Evolutionary conservation across 2,888 invertebrate species (phyloP), one percentile per base, ranked within the genome.

Genomic region (Drosophila subsilvestris): DNA sequence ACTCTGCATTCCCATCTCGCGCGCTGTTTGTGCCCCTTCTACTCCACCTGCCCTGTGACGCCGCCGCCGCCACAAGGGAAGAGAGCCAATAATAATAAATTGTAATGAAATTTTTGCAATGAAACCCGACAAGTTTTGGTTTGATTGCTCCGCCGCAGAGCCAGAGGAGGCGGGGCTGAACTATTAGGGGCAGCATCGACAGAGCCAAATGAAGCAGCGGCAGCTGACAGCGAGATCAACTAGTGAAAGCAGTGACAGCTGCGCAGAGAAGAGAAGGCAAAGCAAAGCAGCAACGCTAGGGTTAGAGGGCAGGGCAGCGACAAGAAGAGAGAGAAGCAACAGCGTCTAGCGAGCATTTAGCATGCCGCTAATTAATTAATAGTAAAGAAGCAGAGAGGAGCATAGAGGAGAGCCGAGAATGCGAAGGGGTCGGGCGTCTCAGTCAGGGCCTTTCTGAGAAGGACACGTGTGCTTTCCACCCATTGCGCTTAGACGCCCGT

Each of bases 101-200:
- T 74, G 77, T 82, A 83, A 84, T 86, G 70, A 78, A 87, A 86
- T 84, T 79, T 86, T 80, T 67, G 70, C 74, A 74, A 77, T 74
- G 81, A 88, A 83, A 84, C 83, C 83, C 85, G 87, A 84, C 69
- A 83, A 83, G 83, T 83, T 71, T 88, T 72, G 76, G 80, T 86
- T 83, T 87, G 78, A 88, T 80, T 86, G 75, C 69, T 79, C 56
- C 63, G 37, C 37, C 37, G 37, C 37, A 14, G 37, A 37, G 37
- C 1, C 37, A 14, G 2, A 14, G 37, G 37, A 37, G 37, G 14
- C 14, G 37, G 14, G 7, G 7, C 37, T n/a, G 37, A 37, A 37
- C 37, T 37, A 37, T 7, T 6, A 14, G 14, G 6, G 37, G 37
- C 37, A 37, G 37, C 37, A 37, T 37, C 37, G 14, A 6, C 37